Base-by-base conservation (phyloP, 2,888 invertebrate species). In the Lamellibrachia columna region DNA sequence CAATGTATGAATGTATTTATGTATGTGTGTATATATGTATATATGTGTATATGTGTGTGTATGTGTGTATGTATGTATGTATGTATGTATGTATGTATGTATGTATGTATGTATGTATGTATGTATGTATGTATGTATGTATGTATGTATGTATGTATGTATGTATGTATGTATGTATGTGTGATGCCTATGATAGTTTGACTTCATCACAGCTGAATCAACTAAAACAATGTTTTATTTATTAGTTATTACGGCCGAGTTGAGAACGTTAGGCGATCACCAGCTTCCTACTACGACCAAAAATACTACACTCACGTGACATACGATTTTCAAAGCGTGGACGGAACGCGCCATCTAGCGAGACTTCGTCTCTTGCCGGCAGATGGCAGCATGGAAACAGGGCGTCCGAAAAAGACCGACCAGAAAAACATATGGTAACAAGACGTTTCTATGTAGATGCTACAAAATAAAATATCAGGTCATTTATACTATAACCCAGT, bases 231-330 rank as follows among this genome's bases (percentile, higher is more conserved):
- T 58, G 6, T 40, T 91, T 60, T 53, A 28, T 28, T 93, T 93
- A 40, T 22, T 90, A 94, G 94, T 90, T 93, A 92, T 53, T 93
- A 53, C 91, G 93, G 93, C 11, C 58, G 92, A 9, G 92, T 94
- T n/a, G 94, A 94, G 90, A 93, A 90, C 52, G 53, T 93, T 9
- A 91, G 94, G 8, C 90, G 93, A 28, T 53, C 53, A 11, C 94
- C 94, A 7, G 53, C 40, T 4, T 94, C 94, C 7, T 94, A 93
- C 92, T 93, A 93, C 53, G 93, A 94, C 91, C 93, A 90, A 92
- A 60, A 93, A 55, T 94, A 94, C 92, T 92, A 94, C 93, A 93
- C 92, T 92, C 94, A 94, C 60, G 93, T 93, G 90, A 93, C 93
- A 7, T 94, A 94, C 75, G 60, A 91, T 6, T 90, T 93, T 52